A percentile compares a stretch with the other conserved stretches of the same genome.
phyloP scores from a whole-genome alignment of 2,888 invertebrate genomes.

The Pseudolycoriella hygida region DNA sequence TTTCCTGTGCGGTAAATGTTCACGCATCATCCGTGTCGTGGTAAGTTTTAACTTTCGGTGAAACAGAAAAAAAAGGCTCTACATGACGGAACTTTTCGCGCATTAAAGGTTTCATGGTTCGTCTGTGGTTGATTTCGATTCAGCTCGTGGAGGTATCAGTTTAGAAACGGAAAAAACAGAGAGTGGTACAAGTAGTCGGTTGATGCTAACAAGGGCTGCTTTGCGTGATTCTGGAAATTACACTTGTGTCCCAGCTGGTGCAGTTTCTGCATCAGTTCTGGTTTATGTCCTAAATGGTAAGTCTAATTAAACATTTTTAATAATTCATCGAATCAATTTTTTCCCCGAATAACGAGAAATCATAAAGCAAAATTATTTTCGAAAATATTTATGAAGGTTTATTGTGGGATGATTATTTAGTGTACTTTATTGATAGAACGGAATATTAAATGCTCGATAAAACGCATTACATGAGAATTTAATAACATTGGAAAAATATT shows the following conservation, averaged over 20 bases:
- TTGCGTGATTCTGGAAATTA: constrained; percentile 78
- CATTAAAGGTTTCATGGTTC: constrained; percentile 59
- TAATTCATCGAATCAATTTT: no score
- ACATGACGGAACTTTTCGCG: constrained; percentile 15
- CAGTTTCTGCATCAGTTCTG: constrained; percentile 63
- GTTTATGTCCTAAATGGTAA: constrained; percentile 73
- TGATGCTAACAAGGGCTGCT: constrained; percentile 72
- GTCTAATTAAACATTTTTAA: no score
- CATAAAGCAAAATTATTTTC: no score
- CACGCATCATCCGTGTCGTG: constrained; percentile 60
- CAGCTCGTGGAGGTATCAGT: constrained; percentile 70
- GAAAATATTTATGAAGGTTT: no score
- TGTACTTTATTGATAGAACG: no score
- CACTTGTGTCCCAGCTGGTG: constrained; percentile 73
- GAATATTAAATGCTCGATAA: no score
- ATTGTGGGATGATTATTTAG: no score
- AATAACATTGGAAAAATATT: no score
- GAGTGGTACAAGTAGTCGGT: constrained; percentile 66
- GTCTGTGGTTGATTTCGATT: constrained; percentile 67
- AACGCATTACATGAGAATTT: no score
- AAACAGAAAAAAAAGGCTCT: constrained; percentile 8
- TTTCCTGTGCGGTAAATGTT: constrained; percentile 75
- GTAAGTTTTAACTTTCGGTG: constrained; percentile 34
- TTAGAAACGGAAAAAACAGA: constrained; percentile 78
- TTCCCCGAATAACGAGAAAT: no score